phyloP scores from a whole-genome alignment of 2,797 vertebrate genomes.

The Muscicapa comitata region DNA sequence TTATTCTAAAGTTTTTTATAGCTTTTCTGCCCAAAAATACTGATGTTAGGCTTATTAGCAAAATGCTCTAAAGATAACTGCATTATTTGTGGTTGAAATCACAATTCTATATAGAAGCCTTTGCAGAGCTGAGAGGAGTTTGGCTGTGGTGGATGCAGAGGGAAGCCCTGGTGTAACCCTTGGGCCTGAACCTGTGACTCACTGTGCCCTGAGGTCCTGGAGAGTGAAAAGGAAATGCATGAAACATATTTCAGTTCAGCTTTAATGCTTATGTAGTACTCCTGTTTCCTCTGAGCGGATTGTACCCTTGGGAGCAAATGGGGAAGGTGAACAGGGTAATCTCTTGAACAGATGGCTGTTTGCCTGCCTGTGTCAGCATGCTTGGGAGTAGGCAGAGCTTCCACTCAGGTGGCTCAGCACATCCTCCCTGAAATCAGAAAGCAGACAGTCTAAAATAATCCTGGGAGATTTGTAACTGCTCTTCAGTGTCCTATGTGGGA shows the following conservation, averaged over 20 bases:
- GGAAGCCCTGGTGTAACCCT: neutral
- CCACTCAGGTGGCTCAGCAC: neutral
- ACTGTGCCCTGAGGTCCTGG: neutral
- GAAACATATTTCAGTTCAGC: neutral
- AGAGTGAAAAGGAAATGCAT: neutral
- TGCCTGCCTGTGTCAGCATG: neutral
- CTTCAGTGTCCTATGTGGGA: neutral
- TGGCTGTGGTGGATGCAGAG: neutral
- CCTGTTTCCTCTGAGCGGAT: neutral
- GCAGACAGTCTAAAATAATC: neutral
- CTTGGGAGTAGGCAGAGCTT: neutral
- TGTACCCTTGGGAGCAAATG: neutral
- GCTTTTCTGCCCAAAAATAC: neutral
- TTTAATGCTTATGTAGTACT: neutral
- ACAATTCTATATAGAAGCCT: neutral
- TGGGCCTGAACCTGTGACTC: neutral
- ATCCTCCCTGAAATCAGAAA: neutral
- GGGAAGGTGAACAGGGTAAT: neutral
- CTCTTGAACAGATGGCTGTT: neutral
- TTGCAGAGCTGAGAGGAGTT: neutral
- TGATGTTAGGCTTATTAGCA: neutral
- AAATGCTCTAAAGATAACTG: neutral
- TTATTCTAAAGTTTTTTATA: neutral
- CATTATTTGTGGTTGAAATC: neutral
- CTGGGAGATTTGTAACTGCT: neutral